These are phyloP conservation scores for Trogon surrucura DNA, from an alignment of 2,113 vertebrate genomes.

Conservation along the genomic window DNA sequence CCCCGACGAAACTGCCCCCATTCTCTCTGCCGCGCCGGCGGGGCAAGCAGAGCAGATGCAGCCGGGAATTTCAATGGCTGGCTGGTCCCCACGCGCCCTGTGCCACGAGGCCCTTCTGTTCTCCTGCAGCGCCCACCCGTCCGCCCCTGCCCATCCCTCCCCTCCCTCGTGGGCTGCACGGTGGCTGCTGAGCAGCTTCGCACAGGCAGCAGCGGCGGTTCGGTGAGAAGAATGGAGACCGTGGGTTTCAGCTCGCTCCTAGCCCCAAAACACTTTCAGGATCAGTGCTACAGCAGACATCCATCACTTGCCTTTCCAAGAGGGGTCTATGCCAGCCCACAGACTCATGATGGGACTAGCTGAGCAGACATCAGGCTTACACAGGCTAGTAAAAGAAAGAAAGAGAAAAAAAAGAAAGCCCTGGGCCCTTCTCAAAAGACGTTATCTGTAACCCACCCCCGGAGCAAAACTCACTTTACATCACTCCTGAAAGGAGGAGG, in stretches of 20 bases:
- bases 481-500: neutral
- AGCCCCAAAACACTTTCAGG: neutral
- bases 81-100: neutral
- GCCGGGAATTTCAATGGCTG: constrained; percentile 43
- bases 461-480: constrained; percentile 38
- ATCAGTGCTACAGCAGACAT: neutral
- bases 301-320: neutral
- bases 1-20: neutral
- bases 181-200: rapidly evolving
- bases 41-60: neutral
- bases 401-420: neutral
- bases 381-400: neutral
- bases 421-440: neutral
- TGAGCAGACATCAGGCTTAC: neutral
- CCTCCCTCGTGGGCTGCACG: neutral
- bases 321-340: neutral
- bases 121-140: neutral
- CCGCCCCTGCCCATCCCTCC: neutral
- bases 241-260: neutral
- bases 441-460: neutral
- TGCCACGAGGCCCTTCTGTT: constrained; percentile 44
- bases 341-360: neutral
- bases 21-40: rapidly evolving
- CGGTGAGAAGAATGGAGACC: neutral
- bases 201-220: rapidly evolving